These are phyloP conservation scores for Physella acuta DNA, from an alignment of 1,140 invertebrate genomes.

Conservation along the genomic window DNA sequence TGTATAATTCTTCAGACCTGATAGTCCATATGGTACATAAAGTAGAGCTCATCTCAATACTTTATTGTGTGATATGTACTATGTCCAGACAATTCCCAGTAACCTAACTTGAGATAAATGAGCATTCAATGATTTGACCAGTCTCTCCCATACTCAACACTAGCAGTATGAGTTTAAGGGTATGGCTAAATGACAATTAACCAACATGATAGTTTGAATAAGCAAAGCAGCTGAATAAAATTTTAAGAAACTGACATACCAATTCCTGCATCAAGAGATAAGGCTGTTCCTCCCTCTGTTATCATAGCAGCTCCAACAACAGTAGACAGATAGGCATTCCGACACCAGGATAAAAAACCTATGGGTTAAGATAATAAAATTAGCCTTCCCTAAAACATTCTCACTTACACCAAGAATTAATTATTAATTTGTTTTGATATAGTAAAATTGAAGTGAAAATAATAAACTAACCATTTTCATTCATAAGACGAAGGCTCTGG, in stretches of 20 bases:
- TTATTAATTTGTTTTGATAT: background rate
- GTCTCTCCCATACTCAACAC: no score
- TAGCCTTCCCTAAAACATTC: background rate
- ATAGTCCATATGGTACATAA: no score
- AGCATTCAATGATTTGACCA: no score
- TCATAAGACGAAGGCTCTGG: conserved; percentile 17
- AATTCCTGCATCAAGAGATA: conserved; percentile 26
- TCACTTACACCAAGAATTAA: background rate
- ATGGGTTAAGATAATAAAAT: no score
- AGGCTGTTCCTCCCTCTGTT: conserved; percentile 23
- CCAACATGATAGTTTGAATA: conserved; percentile 14
- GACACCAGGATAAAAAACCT: conserved; percentile 34
- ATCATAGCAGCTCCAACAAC: conserved; percentile 31
- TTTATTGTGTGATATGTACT: no score
- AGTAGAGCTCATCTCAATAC: no score
- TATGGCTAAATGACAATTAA: no score
- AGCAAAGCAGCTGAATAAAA: conserved; percentile 13
- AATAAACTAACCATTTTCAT: conserved; percentile 24
- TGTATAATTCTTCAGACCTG: no score
- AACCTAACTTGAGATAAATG: no score
- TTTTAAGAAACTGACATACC: no score
- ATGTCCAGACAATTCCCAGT: no score
- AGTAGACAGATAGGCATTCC: conserved; percentile 32
- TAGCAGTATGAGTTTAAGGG: no score
- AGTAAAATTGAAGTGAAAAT: background rate